phyloP scores from a whole-genome alignment of 2,888 invertebrate genomes.

The Troglohyphantes excavatus region DNA sequence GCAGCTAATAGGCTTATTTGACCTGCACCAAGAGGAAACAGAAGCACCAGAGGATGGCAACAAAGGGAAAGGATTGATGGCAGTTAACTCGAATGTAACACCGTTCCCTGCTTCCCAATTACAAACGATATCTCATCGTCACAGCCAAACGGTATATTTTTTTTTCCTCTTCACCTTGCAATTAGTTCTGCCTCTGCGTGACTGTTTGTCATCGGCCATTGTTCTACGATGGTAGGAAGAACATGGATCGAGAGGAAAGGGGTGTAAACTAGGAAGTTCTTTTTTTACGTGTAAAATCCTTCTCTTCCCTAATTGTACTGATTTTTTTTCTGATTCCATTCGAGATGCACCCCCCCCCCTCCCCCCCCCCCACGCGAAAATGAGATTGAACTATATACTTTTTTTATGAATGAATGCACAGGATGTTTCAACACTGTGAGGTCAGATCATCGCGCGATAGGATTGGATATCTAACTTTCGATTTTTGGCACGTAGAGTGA shows the following conservation, averaged over 20 bases:
- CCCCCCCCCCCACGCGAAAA: background rate
- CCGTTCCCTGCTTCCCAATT: constrained; percentile 18
- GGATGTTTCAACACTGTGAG: constrained; percentile 12
- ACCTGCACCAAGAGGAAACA: background rate
- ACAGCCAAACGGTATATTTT: constrained; percentile 27
- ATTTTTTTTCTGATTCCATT: constrained; percentile 34
- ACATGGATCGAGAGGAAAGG: constrained; percentile 12
- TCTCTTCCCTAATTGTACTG: constrained; percentile 31
- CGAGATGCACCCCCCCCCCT: no score
- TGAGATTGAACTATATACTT: constrained; percentile 16
- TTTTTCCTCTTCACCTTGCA: background rate
- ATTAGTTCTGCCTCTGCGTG: constrained; percentile 54
- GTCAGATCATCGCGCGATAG: background rate
- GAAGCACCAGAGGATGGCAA: background rate
- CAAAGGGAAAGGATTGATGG: constrained; percentile 7
- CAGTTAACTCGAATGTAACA: constrained; percentile 5
- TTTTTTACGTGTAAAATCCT: constrained; percentile 1
- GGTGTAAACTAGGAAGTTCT: constrained; percentile 59
- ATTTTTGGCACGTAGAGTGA: background rate
- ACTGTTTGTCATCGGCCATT: constrained; percentile 55
- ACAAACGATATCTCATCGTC: constrained; percentile 29
- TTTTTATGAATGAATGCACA: constrained; percentile 16
- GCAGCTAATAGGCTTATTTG: background rate
- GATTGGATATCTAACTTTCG: constrained; percentile 21
- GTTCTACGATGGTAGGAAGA: constrained; percentile 35